Evolutionary conservation across 1,140 invertebrate species (phyloP), one percentile per base, ranked within the genome.

Genomic region (Arctopsyche grandis): DNA sequence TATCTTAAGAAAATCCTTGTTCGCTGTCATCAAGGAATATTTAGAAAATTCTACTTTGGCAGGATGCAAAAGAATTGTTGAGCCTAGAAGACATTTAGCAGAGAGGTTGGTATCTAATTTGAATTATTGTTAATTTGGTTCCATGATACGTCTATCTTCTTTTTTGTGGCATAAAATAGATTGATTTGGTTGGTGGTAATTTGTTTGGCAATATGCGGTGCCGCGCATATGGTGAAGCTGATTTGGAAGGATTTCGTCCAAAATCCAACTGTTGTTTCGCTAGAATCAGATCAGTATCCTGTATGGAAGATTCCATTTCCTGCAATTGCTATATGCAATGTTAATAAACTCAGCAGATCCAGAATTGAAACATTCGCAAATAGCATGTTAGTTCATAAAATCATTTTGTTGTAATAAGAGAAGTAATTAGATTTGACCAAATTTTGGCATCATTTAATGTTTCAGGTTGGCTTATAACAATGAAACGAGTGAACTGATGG

Each of bases 241-340:
- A 83, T 85, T 10, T 89, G 86, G 83, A 60, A 81, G 9, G 83
- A 83, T 0, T 89, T 85, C 38, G 82, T 86, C 1, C 79, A 77
- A 3, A 87, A 85, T 16, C 89, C 90, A 0, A 84, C 89, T 0
- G 84, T 89, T 0, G 87, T 90, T 3, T 87, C 86, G 3, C 83
- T 89, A 71, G 88, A 91, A 52, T 86, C 85, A 3, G 83, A 83
- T 0, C 86, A 85, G 0, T 89, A 89, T 79, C 88, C 89, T 4
- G 88, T 91, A 43, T 84, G 84, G 0, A 83, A 88, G 16, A 85
- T 91, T 1, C 85, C 88, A 63, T 91, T 91, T 83, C 90, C 91
- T 5, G 90, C 86, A 0, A 83, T 91, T 0, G 87, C 88, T 0
- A 74, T 91, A 4, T 91, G 91, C 81, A 89, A 88, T 75, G 79